Conservation (phyloP, 2,113 vertebrate species). For the Nycticryphes semicollaris region DNA sequence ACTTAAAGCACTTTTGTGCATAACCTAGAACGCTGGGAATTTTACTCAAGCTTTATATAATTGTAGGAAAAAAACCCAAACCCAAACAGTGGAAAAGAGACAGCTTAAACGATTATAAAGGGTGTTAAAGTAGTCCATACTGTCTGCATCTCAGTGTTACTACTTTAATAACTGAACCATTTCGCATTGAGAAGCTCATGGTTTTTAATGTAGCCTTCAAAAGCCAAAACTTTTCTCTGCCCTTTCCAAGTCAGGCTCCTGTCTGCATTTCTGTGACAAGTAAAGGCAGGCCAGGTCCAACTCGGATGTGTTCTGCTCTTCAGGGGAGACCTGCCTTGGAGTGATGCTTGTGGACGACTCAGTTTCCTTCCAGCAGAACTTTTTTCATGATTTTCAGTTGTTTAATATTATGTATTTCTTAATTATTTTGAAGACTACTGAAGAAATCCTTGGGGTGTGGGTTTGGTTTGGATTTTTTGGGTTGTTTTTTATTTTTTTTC, state of each 20-base stretch:
- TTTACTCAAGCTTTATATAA: background rate
- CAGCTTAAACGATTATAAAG: accelerated
- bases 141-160: background rate
- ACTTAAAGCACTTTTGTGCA: accelerated
- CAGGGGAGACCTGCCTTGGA: background rate
- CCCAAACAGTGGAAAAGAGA: background rate
- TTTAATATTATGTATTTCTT: no score
- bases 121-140: background rate
- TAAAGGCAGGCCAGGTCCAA: background rate
- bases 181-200: background rate
- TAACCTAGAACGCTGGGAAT: background rate
- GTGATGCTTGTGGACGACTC: background rate
- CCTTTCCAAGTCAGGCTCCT: background rate
- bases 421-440: background rate
- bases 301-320: background rate
- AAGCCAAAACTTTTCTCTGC: background rate
- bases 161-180: background rate
- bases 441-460: background rate
- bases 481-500: no score
- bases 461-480: no score
- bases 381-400: background rate
- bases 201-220: background rate
- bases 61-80: background rate
- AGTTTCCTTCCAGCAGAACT: background rate
- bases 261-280: background rate